Conservation (phyloP, 1,140 invertebrate genomes). For the Drosophila bipectinata region DNA sequence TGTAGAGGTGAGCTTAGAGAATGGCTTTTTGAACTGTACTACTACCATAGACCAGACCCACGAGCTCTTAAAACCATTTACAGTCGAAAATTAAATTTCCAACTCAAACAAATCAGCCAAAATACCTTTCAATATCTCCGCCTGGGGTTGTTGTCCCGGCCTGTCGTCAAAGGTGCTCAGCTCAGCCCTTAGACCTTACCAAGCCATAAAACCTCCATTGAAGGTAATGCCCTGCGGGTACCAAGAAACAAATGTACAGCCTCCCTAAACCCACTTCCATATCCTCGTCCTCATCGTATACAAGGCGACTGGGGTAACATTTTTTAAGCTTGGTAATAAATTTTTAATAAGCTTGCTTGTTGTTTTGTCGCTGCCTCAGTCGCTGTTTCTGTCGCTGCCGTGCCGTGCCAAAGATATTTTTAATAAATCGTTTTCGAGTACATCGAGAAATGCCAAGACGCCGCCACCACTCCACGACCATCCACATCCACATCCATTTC, state of each 20-base stretch:
- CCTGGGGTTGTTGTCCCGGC: conserved; percentile 37
- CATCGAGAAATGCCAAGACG: conserved; percentile 77
- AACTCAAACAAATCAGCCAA: conserved; percentile 81
- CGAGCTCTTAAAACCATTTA: conserved; percentile 67
- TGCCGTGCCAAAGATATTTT: conserved; percentile 80
- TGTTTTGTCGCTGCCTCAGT: conserved; percentile 56
- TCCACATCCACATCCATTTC: background rate
- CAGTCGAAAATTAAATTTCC: conserved; percentile 81
- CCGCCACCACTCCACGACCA: conserved; percentile 1
- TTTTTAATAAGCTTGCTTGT: conserved; percentile 82
- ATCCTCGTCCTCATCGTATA: too few species aligned
- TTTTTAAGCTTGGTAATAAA: conserved; percentile 82
- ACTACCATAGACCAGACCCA: too few species aligned
- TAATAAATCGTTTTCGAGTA: conserved; percentile 82
- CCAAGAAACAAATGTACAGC: conserved; percentile 25
- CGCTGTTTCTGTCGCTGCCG: conserved; percentile 8
- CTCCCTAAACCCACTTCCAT: background rate
- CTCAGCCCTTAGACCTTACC: background rate
- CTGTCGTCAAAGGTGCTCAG: conserved; percentile 32
- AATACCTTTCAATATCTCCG: conserved; percentile 80
- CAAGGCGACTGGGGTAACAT: conserved; percentile 74
- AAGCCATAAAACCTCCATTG: conserved; percentile 24
- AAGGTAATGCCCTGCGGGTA: conserved; percentile 53
- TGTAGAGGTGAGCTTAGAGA: too few species aligned
- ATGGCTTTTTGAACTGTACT: background rate